A percentile compares a stretch with the other conserved stretches of the same genome.
Evolutionary conservation across 1,140 invertebrate species (phyloP).

Genomic region (Macrosteles quadrilineatus): DNA sequence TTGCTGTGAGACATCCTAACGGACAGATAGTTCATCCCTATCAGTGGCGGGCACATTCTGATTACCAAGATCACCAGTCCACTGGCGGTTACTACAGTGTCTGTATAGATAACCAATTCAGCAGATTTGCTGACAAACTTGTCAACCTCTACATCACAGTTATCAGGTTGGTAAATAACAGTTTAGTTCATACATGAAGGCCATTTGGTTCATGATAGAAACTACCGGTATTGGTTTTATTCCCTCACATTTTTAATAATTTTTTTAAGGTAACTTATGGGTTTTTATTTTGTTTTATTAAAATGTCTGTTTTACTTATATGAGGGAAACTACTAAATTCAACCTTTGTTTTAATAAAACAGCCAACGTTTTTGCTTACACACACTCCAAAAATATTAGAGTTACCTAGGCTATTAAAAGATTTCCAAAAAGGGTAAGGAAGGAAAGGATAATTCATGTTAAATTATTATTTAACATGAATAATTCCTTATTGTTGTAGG

Average conservation of each 20-base stretch:
- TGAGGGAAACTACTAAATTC: too few species aligned
- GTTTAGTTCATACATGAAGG: not conserved
- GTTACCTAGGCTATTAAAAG: too few species aligned
- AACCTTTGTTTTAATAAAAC: too few species aligned
- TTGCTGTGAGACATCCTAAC: slow-evolving; percentile 83
- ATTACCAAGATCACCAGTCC: slow-evolving; percentile 81
- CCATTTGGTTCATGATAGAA: not conserved
- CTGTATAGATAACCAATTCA: slow-evolving; percentile 95
- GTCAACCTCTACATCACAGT: slow-evolving; percentile 93
- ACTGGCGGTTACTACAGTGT: slow-evolving; percentile 88
- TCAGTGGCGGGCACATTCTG: slow-evolving; percentile 81
- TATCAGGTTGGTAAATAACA: slow-evolving; percentile 61
- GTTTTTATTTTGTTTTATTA: not conserved
- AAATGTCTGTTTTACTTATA: too few species aligned
- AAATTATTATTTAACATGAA: too few species aligned
- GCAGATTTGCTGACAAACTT: slow-evolving; percentile 86
- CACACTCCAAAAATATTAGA: too few species aligned
- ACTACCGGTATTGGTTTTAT: not conserved
- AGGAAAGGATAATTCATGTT: too few species aligned
- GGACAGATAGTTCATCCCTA: slow-evolving; percentile 85
- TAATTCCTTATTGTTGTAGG: too few species aligned
- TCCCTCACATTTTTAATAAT: not conserved
- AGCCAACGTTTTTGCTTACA: too few species aligned
- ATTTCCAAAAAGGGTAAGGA: too few species aligned
- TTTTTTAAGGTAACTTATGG: slow-evolving; percentile 16